Evolutionary conservation across 2,888 invertebrate genomes (phyloP).

Genomic region (Theodoxus fluviatilis): DNA sequence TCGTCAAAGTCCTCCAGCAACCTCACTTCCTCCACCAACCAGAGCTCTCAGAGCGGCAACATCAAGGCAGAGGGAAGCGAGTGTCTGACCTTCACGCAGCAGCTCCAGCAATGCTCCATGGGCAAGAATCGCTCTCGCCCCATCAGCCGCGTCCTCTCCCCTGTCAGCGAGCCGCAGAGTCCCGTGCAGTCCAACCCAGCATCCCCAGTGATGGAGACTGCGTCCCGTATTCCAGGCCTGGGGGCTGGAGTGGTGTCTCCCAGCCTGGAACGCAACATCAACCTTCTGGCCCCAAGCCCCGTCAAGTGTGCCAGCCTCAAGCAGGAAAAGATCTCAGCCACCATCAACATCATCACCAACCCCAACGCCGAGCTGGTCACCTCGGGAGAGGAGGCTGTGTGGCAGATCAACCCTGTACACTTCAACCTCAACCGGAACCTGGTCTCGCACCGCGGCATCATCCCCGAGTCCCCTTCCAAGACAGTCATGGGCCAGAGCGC

Average conservation of each 20-base stretch:
- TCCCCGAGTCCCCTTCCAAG: conserved; percentile 39
- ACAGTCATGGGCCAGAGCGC: conserved; percentile 35
- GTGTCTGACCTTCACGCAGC: conserved; percentile 85
- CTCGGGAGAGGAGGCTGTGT: conserved; percentile 55
- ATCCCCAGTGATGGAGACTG: conserved; percentile 70
- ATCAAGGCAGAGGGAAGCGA: conserved; percentile 36
- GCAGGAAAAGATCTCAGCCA: conserved; percentile 49
- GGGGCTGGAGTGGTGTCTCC: conserved; percentile 19
- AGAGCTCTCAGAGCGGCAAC: conserved; percentile 46
- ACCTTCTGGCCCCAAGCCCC: conserved; percentile 41
- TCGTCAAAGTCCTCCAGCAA: conserved; percentile 78
- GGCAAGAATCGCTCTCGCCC: conserved; percentile 74
- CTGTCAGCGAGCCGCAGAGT: conserved; percentile 75
- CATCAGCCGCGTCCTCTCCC: conserved; percentile 70
- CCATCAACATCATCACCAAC: conserved; percentile 57
- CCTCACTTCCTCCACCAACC: conserved; percentile 72
- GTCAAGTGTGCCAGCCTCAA: conserved; percentile 44
- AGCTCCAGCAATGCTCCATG: conserved; percentile 82
- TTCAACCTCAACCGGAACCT: conserved; percentile 37
- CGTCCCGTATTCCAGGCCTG: background rate
- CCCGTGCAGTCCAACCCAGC: conserved; percentile 84
- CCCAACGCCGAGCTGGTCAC: conserved; percentile 53
- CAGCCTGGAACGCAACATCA: conserved; percentile 40
- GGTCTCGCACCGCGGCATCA: conserved; percentile 38
- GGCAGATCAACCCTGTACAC: conserved; percentile 56